Base-by-base conservation (phyloP, 1,140 invertebrate genomes). In the Ooceraea biroi region DNA sequence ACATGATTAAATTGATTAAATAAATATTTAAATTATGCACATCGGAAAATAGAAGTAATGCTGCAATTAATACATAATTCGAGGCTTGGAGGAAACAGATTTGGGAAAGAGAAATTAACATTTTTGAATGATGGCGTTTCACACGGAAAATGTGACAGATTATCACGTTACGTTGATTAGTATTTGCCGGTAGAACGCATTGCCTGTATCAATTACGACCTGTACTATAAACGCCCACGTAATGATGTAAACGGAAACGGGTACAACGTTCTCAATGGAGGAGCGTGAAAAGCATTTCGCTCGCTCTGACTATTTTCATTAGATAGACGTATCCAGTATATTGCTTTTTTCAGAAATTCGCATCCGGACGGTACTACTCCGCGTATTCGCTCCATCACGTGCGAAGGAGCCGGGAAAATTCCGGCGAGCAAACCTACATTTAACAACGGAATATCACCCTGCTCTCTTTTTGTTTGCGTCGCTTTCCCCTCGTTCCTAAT, bases 361-460 rank as follows among this genome's bases (percentile, higher is more conserved):
- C 96, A 85, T 96, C 96, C 77, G 95, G 96, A 85, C 95, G 96
- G 86, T 97, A 96, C 95, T 97, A 96, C 94, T 97, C 96, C 85
- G 96, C 96, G 88, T 96, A 95, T 91, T 95, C 95, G 76, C 94
- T 96, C 84, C 95, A 96, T 92, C 95, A 95, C 90, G 95, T 96
- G 90, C 95, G 96, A 91, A 95, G 95, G 92, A 94, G 96, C 91
- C 95, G 96, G 86, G 96, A 96, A 94, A 97, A 97, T 92, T 97
- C 96, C 93, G 96, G 96, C 94, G 96, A 97, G 95, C 96, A 97
- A 94, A 97, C 96, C 91, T 97, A 96, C 95, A 97, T 97, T 95
- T 97, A 97, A 96, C 93, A 73, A 88, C 68, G 88, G 88, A 74
- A 88, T 84, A 89, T 36, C 36, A 36, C 61, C 68, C 57, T 58